A percentile compares a stretch with the other conserved stretches of the same genome.
phyloP scores from a whole-genome alignment of 2,888 invertebrate genomes.

The Taphrorychus bicolor region DNA sequence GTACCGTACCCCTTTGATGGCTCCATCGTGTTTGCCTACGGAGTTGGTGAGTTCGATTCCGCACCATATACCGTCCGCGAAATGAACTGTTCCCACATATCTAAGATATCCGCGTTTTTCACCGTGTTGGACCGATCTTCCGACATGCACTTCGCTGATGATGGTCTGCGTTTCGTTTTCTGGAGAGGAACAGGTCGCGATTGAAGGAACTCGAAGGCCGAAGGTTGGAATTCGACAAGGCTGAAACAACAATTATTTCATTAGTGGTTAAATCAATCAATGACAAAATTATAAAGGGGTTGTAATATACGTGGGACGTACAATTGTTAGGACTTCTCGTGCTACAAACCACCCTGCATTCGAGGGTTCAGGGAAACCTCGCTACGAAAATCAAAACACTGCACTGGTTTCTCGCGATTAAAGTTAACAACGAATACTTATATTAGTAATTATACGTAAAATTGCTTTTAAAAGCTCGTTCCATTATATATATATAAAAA shows the following conservation, averaged over 20 bases:
- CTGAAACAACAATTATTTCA: constrained; percentile 49
- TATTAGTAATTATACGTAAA: no score
- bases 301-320: no score
- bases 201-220: constrained; percentile 52
- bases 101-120: constrained; percentile 63
- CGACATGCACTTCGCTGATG: constrained; percentile 49
- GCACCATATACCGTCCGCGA: constrained; percentile 68
- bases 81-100: constrained; percentile 65
- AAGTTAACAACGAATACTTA: no score
- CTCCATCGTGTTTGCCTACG: constrained; percentile 70
- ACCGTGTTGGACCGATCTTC: constrained; percentile 53
- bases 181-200: constrained; percentile 21
- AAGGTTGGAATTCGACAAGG: constrained; percentile 56
- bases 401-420: no score
- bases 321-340: no score
- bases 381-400: no score
- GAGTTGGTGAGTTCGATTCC: constrained; percentile 66
- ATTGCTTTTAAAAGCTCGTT: no score
- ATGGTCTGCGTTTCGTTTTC: constrained; percentile 18
- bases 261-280: no score
- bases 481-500: no score
- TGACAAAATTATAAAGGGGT: no score
- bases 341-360: no score
- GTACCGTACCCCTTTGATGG: constrained; percentile 67
- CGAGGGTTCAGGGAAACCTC: no score